Conservation (phyloP, 1,140 invertebrate genomes). For the Megathymus violae region DNA sequence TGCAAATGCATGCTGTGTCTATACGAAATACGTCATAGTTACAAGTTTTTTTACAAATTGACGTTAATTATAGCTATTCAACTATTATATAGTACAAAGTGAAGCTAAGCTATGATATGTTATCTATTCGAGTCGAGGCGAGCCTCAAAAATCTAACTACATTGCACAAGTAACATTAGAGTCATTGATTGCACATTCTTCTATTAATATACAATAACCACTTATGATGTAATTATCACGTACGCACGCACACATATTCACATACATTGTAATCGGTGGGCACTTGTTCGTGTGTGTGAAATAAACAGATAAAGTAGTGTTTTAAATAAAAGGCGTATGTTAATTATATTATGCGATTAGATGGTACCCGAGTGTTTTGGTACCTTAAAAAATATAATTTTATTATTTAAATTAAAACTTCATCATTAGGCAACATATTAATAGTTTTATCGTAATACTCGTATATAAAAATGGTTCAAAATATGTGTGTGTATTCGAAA, state of each 20-base stretch:
- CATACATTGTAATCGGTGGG: background rate
- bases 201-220: background rate
- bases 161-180: conserved; percentile 39
- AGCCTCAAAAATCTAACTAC: conserved; percentile 33
- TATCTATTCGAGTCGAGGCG: conserved; percentile 44
- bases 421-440: no score
- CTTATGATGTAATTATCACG: background rate
- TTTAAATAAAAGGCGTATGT: no score
- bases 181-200: conserved; percentile 28
- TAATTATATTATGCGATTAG: no score
- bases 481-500: no score
- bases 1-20: background rate
- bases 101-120: conserved; percentile 47
- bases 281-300: no score
- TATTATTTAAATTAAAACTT: no score
- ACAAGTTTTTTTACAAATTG: conserved; percentile 35
- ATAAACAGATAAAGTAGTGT: no score
- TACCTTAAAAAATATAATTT: no score
- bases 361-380: no score
- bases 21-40: conserved; percentile 3
- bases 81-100: conserved; percentile 32
- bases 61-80: conserved; percentile 35
- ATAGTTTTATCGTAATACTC: no score
- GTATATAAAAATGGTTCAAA: no score
- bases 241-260: background rate